Percentiles rank a stretch among this genome's conserved stretches.
phyloP scores from a whole-genome alignment of 2,888 invertebrate genomes.

The Acanthacorydalis orientalis region DNA sequence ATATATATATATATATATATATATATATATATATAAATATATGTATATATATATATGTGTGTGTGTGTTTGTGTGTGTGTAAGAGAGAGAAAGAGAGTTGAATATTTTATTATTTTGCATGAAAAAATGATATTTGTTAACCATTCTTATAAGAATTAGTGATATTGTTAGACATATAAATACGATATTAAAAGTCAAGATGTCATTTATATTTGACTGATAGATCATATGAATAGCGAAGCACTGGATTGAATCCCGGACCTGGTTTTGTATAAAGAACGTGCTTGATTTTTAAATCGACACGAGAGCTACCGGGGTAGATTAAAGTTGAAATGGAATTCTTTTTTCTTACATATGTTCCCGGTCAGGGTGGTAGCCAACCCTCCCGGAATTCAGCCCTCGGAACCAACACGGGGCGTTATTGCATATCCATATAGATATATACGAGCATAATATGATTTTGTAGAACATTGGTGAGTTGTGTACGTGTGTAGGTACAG shows the following conservation, averaged over 20 bases:
- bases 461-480: background rate
- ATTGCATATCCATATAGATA: background rate
- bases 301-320: conserved; percentile 12
- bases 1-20: no score
- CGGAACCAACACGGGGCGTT: conserved; percentile 11
- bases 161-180: background rate
- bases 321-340: conserved; percentile 21
- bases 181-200: background rate
- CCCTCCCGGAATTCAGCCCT: conserved; percentile 16
- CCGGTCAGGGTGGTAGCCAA: conserved; percentile 14
- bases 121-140: no score
- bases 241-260: no score
- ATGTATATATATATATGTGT: no score
- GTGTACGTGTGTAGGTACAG: background rate
- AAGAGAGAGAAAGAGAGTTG: no score
- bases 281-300: conserved; percentile 23
- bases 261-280: conserved; percentile 12
- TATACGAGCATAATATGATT: background rate
- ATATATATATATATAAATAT: no score
- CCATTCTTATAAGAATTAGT: background rate
- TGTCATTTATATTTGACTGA: background rate
- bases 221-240: no score
- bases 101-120: no score
- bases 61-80: no score
- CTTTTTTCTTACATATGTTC: conserved; percentile 20